Evolutionary conservation across 2,797 vertebrate genomes (phyloP).

Genomic region (Melanotaenia maccullochi): DNA sequence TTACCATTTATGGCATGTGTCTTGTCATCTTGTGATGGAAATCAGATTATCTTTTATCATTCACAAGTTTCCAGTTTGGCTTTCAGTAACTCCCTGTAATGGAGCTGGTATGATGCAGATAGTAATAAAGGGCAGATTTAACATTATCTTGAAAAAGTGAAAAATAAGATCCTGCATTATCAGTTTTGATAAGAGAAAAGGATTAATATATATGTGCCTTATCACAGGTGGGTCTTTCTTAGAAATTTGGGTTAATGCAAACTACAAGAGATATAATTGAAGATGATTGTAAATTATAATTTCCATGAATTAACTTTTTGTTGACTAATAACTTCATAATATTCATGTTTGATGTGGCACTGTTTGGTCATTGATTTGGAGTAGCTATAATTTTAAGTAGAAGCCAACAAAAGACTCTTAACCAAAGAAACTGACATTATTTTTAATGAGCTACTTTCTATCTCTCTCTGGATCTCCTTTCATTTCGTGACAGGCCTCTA

Average conservation of each 20-base stretch:
- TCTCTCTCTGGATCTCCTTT: constrained; percentile 31
- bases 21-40: constrained; percentile 12
- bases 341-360: constrained; percentile 1
- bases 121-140: not conserved
- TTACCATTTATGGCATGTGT: constrained; percentile 8
- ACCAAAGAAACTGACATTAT: constrained; percentile 39
- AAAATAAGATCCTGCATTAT: not conserved
- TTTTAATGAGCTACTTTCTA: constrained; percentile 34
- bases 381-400: not conserved
- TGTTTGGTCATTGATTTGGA: not conserved
- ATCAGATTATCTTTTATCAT: constrained; percentile 8
- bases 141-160: not conserved
- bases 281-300: not conserved
- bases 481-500: constrained; percentile 34
- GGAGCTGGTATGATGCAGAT: not conserved
- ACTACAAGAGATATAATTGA: not conserved
- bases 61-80: not conserved
- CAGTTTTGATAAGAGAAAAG: not conserved
- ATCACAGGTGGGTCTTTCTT: not conserved
- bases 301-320: not conserved
- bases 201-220: too few species aligned
- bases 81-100: not conserved
- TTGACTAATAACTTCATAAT: not conserved
- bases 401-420: constrained; percentile 24
- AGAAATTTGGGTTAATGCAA: not conserved